A percentile compares a stretch with the other conserved stretches of the same genome.
Conservation (phyloP, 1,140 invertebrate genomes). For the Chironomus striatipennis region DNA sequence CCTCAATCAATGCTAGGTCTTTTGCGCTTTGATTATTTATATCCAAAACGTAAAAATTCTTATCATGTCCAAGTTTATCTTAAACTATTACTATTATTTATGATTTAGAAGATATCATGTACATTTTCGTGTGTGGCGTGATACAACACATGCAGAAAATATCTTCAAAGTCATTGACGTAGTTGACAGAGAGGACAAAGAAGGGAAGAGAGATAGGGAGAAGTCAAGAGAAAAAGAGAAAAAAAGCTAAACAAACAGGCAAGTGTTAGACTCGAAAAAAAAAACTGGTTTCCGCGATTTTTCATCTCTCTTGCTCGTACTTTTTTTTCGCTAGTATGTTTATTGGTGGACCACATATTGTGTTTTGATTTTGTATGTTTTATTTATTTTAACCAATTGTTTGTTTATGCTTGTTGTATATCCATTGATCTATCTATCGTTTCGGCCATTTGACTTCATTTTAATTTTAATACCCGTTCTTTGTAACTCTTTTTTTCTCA, state of each 20-base stretch:
- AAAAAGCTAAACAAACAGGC: not conserved
- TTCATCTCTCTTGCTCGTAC: not conserved
- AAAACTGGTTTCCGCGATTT: slow-evolving; percentile 22
- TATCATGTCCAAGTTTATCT: too few relatives aligned
- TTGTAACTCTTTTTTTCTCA: not conserved
- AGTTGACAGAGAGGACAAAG: not conserved
- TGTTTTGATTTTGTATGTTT: slow-evolving; percentile 20
- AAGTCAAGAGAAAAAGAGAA: too few relatives aligned
- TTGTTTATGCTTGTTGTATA: slow-evolving; percentile 16
- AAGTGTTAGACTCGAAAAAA: not conserved
- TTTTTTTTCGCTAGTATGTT: not conserved
- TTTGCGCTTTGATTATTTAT: too few relatives aligned
- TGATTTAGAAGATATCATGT: too few relatives aligned
- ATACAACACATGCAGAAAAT: too few relatives aligned
- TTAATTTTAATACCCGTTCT: not conserved
- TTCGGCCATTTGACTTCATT: not conserved
- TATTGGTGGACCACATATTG: slow-evolving; percentile 15
- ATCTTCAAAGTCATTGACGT: too few relatives aligned
- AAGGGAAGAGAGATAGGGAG: not conserved
- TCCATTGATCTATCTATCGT: not conserved
- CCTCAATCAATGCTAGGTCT: not conserved
- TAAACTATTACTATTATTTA: too few relatives aligned
- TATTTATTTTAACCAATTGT: slow-evolving; percentile 10
- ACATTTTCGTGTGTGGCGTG: too few relatives aligned
- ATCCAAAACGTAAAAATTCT: too few relatives aligned